A percentile compares a stretch with the other conserved stretches of the same genome.
These are phyloP conservation scores for Sarcophaga variegata DNA, from an alignment of 2,888 invertebrate species.

Conservation along the genomic window DNA sequence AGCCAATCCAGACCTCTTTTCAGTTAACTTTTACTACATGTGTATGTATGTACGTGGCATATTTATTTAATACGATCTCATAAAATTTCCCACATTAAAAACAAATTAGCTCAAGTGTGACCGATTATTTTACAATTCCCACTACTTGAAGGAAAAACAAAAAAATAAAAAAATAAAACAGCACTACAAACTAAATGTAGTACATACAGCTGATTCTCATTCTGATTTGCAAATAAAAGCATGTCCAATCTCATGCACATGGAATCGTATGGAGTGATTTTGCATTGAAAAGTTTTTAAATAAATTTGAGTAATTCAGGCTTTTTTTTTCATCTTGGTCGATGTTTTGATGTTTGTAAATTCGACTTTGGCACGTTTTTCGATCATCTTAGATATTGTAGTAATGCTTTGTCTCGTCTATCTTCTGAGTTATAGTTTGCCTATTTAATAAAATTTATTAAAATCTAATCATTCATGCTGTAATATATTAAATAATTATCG, in stretches of 20 bases:
- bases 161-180: no score
- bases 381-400: no score
- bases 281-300: neutral
- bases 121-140: conserved; percentile 77
- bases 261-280: neutral
- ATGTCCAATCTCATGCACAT: neutral
- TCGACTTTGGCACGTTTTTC: conserved; percentile 43
- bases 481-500: no score
- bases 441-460: no score
- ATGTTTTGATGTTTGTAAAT: conserved; percentile 33
- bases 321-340: conserved; percentile 13
- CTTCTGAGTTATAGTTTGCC: no score
- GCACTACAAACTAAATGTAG: no score
- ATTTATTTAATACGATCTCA: conserved; percentile 15
- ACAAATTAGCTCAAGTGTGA: conserved; percentile 80
- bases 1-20: neutral
- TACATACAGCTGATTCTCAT: neutral
- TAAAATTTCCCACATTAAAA: conserved; percentile 78
- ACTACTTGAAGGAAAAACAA: conserved; percentile 30
- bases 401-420: no score
- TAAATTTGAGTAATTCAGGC: neutral
- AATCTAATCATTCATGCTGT: no score
- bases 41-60: neutral
- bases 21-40: neutral
- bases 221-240: conserved; percentile 24